phyloP scores from a whole-genome alignment of 2,888 invertebrate genomes.

The Notocelia uddmanniana region DNA sequence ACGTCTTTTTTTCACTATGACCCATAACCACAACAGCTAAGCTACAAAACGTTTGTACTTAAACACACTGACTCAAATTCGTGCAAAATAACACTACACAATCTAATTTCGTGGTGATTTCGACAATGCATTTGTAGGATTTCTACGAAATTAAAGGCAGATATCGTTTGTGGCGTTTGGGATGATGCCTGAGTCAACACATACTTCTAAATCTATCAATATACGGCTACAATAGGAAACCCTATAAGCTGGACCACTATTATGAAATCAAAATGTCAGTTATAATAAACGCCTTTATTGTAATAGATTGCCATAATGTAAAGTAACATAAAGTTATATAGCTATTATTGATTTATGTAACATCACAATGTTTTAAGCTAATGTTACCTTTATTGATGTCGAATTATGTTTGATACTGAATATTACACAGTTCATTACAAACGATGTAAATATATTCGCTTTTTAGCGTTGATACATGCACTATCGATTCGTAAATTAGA shows the following conservation, averaged over 20 bases:
- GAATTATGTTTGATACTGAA: too few relatives aligned
- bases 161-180: conserved; percentile 17
- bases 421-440: too few relatives aligned
- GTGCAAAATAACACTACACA: not conserved
- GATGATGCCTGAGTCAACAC: conserved; percentile 30
- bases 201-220: not conserved
- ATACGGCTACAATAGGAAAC: not conserved
- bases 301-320: too few relatives aligned
- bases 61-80: not conserved
- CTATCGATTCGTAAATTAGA: not conserved
- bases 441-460: too few relatives aligned
- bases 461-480: too few relatives aligned
- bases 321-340: too few relatives aligned
- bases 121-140: conserved; percentile 32
- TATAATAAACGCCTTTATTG: not conserved
- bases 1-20: not conserved
- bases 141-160: conserved; percentile 35
- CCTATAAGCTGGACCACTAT: not conserved
- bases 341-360: too few relatives aligned
- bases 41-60: not conserved
- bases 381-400: too few relatives aligned
- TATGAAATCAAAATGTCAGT: not conserved
- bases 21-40: not conserved
- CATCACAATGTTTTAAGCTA: too few relatives aligned
- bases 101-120: conserved; percentile 34